phyloP scores from a whole-genome alignment of 2,797 vertebrate species.

The Macrochelys suwanniensis region DNA sequence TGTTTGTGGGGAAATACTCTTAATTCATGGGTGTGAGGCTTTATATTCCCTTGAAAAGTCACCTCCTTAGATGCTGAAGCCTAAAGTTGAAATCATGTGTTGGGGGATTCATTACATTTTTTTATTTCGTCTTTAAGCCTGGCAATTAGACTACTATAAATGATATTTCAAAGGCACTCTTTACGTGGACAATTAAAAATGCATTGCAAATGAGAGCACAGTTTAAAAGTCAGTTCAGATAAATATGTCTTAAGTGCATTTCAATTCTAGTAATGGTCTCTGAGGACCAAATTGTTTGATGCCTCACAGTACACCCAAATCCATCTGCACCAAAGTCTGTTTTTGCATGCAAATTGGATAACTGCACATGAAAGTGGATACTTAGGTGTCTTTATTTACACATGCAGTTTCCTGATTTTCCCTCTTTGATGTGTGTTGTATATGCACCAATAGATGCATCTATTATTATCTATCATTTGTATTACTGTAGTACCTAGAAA shows the following conservation, averaged over 20 bases:
- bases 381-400: neutral
- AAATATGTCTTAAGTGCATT: slow-evolving; percentile 42
- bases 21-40: slow-evolving; percentile 4
- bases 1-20: slow-evolving; percentile 6
- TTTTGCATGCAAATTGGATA: slow-evolving; percentile 38
- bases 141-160: slow-evolving; percentile 35
- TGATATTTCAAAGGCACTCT: slow-evolving; percentile 34
- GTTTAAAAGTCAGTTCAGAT: slow-evolving; percentile 20
- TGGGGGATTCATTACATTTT: slow-evolving; percentile 24
- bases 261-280: slow-evolving; percentile 16
- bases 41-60: slow-evolving; percentile 50
- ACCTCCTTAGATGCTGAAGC: slow-evolving; percentile 51
- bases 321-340: neutral
- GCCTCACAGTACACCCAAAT: slow-evolving; percentile 33
- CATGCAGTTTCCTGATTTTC: neutral
- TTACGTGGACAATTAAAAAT: slow-evolving; percentile 48
- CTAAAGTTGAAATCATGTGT: slow-evolving; percentile 34
- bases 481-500: neutral
- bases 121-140: slow-evolving; percentile 30
- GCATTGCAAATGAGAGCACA: neutral
- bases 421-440: neutral
- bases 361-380: slow-evolving; percentile 6
- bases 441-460: fast-evolving
- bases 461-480: neutral
- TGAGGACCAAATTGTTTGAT: slow-evolving; percentile 41